Evolutionary conservation across 2,797 vertebrate species (phyloP).

Genomic region (Oreortyx pictus): DNA sequence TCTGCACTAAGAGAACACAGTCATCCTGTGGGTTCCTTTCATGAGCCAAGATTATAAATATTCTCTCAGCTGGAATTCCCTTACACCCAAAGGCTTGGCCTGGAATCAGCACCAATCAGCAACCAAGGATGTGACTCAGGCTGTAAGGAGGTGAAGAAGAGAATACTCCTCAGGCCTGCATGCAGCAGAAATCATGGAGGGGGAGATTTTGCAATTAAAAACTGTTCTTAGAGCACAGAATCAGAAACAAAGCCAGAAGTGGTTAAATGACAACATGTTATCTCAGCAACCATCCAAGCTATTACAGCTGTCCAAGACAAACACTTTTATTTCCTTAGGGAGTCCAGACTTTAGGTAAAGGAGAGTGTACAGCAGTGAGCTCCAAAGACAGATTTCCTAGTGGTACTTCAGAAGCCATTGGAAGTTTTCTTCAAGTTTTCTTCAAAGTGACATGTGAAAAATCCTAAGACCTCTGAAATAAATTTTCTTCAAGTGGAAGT

Average conservation of each 20-base stretch:
- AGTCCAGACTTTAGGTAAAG: background rate
- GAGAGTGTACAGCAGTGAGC: background rate
- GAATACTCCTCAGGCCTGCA: background rate
- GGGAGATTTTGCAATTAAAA: background rate
- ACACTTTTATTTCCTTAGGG: background rate
- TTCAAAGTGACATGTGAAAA: background rate
- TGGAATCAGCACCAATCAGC: background rate
- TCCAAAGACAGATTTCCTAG: background rate
- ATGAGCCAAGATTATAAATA: slow-evolving; percentile 3
- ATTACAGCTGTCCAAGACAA: background rate
- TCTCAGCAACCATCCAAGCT: background rate
- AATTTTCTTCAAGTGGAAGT: background rate
- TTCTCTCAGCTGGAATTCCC: background rate
- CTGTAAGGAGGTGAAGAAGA: background rate
- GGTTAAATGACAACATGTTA: background rate
- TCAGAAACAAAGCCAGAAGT: background rate
- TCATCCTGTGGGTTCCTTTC: background rate
- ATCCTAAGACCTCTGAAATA: background rate
- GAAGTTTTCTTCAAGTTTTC: background rate
- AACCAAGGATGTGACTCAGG: background rate
- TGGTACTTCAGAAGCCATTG: background rate
- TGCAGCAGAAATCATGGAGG: background rate
- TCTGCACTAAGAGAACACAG: background rate
- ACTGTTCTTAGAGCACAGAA: background rate
- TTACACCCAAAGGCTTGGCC: background rate